phyloP scores from a whole-genome alignment of 2,888 invertebrate species.

The Phengaris alcon region DNA sequence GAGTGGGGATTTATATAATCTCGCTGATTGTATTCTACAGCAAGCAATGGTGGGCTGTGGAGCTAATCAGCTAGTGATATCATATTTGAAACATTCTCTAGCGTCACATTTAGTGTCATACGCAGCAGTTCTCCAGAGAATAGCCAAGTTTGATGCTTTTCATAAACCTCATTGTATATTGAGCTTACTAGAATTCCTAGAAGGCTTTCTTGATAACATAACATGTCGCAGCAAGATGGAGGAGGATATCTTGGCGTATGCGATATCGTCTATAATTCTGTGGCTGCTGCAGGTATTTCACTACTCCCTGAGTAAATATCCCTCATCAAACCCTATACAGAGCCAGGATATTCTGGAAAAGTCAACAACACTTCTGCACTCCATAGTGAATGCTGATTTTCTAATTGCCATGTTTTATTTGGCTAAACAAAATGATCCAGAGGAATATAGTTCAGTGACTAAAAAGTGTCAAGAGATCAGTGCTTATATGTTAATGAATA shows the following conservation, averaged over 20 bases:
- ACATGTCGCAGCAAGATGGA: slow-evolving; percentile 90
- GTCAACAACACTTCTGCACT: slow-evolving; percentile 83
- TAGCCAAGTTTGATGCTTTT: slow-evolving; percentile 92
- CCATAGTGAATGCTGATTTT: slow-evolving; percentile 85
- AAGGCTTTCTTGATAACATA: slow-evolving; percentile 81
- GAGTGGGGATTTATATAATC: slow-evolving; percentile 94
- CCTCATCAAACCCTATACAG: slow-evolving; percentile 70
- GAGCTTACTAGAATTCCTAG: slow-evolving; percentile 91
- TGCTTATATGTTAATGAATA: slow-evolving; percentile 78
- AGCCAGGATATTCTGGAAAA: slow-evolving; percentile 84
- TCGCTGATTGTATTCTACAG: slow-evolving; percentile 95
- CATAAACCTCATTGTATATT: slow-evolving; percentile 93
- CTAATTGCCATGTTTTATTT: slow-evolving; percentile 90
- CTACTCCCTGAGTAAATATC: slow-evolving; percentile 70
- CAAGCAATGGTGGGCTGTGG: slow-evolving; percentile 96
- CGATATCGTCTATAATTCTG: slow-evolving; percentile 88
- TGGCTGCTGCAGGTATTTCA: slow-evolving; percentile 90
- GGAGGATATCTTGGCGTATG: slow-evolving; percentile 89
- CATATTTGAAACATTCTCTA: slow-evolving; percentile 94
- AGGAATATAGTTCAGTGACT: slow-evolving; percentile 81
- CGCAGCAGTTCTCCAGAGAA: slow-evolving; percentile 91
- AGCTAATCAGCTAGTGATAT: slow-evolving; percentile 93
- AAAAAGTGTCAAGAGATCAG: slow-evolving; percentile 89
- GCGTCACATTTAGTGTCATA: slow-evolving; percentile 95
- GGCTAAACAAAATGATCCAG: slow-evolving; percentile 89